Evolutionary conservation across 2,113 vertebrate genomes (phyloP), one percentile per base, ranked within the genome.

Genomic region (Neoarius graeffei): DNA sequence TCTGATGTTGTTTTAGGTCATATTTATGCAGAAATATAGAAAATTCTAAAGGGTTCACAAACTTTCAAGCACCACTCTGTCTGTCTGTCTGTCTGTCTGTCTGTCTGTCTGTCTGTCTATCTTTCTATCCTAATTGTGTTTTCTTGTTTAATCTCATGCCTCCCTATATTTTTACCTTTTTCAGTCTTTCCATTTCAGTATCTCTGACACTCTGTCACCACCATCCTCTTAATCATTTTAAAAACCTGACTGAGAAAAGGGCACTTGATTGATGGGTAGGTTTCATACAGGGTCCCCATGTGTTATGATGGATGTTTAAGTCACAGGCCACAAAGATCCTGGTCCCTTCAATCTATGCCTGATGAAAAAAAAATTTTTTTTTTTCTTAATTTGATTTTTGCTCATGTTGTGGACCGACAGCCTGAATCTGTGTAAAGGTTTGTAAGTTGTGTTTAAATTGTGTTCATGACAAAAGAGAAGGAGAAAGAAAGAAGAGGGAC

Each of bases 141-240:
- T 14, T 54, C 74, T 77, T 6, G 13, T 54, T 77, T n/a, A 13
- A 14, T 77, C 48, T 77, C 25, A 54, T 54, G 50, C 11, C 23
- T n/a, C 7, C 11, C 13, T 35, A 30, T 83, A 14, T 88, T 86
- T 87, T 88, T 67, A 48, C 90, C 0, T 48, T 7, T 74, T 1
- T 20, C 90, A 76, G 5, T 82, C 67, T 60, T 77, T 87, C 85
- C 56, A 76, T 86, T 86, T 82, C 81, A 88, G 50, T 85, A 19
- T 48, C 35, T 73, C 48, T 85, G 54, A 57, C 30, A 52, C n/a
- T 73, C 60, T 50, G 14, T 35, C 27, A 0, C 60, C 74, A 23
- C 5, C 81, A 88, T n/a, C 83, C 4, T 91, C 87, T 90, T 19
- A 73, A 62, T 73, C 48, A 54, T 66, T 87, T 80, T 30, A 66